A percentile compares a stretch with the other conserved stretches of the same genome.
Conservation (phyloP, 2,113 vertebrate genomes). For the Manacus vitellinus region DNA sequence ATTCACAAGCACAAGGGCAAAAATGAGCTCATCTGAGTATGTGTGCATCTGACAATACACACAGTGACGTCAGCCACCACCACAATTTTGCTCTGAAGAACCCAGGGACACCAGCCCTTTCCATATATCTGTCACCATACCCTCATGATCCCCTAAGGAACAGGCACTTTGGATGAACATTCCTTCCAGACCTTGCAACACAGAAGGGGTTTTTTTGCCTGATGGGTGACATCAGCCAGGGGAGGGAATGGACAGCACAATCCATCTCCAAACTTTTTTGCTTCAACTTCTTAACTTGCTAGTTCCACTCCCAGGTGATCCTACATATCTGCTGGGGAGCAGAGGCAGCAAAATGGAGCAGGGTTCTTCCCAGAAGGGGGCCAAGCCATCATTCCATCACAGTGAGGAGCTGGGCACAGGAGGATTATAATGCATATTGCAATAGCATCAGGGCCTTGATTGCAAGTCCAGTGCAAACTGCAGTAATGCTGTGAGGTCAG, state of each 20-base stretch:
- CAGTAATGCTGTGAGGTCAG: not conserved
- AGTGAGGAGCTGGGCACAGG: not conserved
- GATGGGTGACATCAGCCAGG: not conserved
- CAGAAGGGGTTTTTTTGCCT: not conserved
- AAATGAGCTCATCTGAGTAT: not conserved
- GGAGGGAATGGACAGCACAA: not conserved
- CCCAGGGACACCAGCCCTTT: fast-evolving
- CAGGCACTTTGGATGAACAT: not conserved
- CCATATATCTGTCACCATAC: not conserved
- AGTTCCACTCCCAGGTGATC: not conserved
- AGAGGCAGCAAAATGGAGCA: not conserved
- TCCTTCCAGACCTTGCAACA: not conserved
- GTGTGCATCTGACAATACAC: not conserved
- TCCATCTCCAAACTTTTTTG: not conserved
- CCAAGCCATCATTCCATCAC: fast-evolving
- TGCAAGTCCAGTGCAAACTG: not conserved
- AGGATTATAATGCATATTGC: not conserved
- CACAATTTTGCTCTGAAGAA: not conserved
- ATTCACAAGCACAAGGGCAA: not conserved
- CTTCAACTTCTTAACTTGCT: not conserved
- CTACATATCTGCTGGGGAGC: not conserved
- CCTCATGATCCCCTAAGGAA: not conserved
- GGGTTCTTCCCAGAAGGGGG: not conserved
- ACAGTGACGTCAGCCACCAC: not conserved
- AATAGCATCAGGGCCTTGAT: not conserved